phyloP scores from a whole-genome alignment of 2,888 invertebrate genomes.

The Cremastinae sp. region DNA sequence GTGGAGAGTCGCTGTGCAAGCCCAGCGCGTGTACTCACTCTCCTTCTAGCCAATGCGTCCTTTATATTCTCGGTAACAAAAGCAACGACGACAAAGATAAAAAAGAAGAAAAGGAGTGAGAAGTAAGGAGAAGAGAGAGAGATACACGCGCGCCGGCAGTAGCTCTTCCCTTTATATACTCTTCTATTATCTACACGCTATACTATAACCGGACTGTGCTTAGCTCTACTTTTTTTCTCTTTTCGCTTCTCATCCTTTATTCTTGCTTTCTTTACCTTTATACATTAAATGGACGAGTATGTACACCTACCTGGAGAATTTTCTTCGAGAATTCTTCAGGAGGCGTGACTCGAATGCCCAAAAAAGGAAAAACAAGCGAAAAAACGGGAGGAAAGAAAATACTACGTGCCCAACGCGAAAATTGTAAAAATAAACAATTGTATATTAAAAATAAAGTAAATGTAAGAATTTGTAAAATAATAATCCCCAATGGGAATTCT shows the following conservation, averaged over 20 bases:
- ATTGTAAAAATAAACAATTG: neutral
- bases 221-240: neutral
- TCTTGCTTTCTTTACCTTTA: neutral
- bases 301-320: neutral
- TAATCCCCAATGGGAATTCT: neutral
- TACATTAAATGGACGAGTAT: neutral
- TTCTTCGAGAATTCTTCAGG: slow-evolving; percentile 39
- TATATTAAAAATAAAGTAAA: too few species aligned
- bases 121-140: too few species aligned
- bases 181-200: neutral
- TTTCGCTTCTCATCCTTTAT: neutral
- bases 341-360: slow-evolving; percentile 46
- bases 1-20: neutral
- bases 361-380: slow-evolving; percentile 22
- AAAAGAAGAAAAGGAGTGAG: too few species aligned
- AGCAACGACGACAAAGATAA: neutral
- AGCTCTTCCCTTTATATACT: neutral
- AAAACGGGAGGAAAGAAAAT: neutral
- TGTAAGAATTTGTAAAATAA: neutral
- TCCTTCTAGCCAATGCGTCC: neutral
- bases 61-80: slow-evolving; percentile 11
- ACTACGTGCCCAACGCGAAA: neutral
- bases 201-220: slow-evolving; percentile 9
- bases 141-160: neutral
- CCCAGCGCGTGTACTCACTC: neutral